A percentile compares a stretch with the other conserved stretches of the same genome.
These are phyloP conservation scores for Ypsolopha scabrella DNA, from an alignment of 2,888 invertebrate genomes.

Conservation along the genomic window DNA sequence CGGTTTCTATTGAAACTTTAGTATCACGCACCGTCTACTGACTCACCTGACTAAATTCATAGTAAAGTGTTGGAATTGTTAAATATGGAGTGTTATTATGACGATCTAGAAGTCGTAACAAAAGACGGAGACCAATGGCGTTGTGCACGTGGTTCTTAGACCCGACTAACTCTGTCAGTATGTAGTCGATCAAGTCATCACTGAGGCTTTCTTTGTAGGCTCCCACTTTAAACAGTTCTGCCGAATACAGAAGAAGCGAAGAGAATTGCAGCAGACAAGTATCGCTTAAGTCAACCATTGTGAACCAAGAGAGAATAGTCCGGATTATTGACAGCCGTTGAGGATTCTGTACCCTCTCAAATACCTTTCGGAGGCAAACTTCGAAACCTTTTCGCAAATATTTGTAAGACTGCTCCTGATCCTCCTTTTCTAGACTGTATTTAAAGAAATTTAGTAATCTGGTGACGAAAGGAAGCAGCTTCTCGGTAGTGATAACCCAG, in stretches of 20 bases:
- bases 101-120: conserved; percentile 69
- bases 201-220: conserved; percentile 51
- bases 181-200: conserved; percentile 50
- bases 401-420: conserved; percentile 24
- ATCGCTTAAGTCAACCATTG: conserved; percentile 39
- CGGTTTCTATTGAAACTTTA: too few relatives aligned
- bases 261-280: conserved; percentile 65
- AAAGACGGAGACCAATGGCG: conserved; percentile 64
- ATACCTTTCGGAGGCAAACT: conserved; percentile 62
- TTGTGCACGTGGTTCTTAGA: conserved; percentile 54
- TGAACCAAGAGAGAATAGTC: conserved; percentile 63
- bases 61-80: conserved; percentile 60
- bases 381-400: conserved; percentile 63
- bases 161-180: conserved; percentile 53
- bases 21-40: too few relatives aligned
- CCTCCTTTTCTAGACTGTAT: conserved; percentile 31
- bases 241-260: conserved; percentile 61
- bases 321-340: conserved; percentile 58
- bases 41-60: conserved; percentile 41
- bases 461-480: conserved; percentile 43
- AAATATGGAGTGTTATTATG: conserved; percentile 54
- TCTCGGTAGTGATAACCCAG: conserved; percentile 50
- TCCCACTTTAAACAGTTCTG: conserved; percentile 47
- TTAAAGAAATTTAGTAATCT: conserved; percentile 60
- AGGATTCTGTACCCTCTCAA: conserved; percentile 53